Base-by-base conservation (phyloP, 1,140 invertebrate species). In the Camponotus pennsylvanicus region DNA sequence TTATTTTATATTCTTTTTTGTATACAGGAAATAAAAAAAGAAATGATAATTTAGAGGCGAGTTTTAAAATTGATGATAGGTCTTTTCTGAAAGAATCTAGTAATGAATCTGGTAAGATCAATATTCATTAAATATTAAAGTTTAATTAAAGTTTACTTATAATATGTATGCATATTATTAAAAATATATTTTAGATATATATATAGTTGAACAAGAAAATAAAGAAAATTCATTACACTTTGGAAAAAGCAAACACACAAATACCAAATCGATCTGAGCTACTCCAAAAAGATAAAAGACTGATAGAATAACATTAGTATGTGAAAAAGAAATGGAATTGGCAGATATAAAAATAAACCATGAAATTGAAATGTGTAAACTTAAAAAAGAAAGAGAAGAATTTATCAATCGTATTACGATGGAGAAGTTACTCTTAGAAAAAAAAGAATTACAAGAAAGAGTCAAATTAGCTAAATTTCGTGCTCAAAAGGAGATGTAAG, bases 181-280 rank as follows among this genome's bases (percentile, higher is more conserved):
- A 61, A 61, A 61, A 32, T 15, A 64, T 64, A 18, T 64, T 37
- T 64, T 37, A 64, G 63, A 64, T 64, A 15, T 64, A 64, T 64
- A 15, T 40, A 64, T 7, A 18, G 34, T 37, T 37, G 63, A 37
- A 34, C 40, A 64, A 34, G 63, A 64, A 64, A 64, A 64, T 18
- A 40, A 6, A 40, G 37, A 40, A 6, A 9, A n/a, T 59, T 32
- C 34, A 63, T 34, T 13, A 64, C 4, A 64, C 18, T 15, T 63
- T 6, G 27, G 34, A 5, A 63, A 18, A 34, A 63, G 6, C 4
- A 37, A 40, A 37, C 63, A 15, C 40, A 64, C 18, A 40, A 18
- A 64, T 37, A 27, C 34, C 6, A 37, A 37, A 13, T 37, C 13
- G 7, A 27, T 64, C 4, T 64, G 4, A 27, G 27, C 15, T 11